Evolutionary conservation across 1,140 invertebrate species (phyloP).

Genomic region (Ganaspis sp.): DNA sequence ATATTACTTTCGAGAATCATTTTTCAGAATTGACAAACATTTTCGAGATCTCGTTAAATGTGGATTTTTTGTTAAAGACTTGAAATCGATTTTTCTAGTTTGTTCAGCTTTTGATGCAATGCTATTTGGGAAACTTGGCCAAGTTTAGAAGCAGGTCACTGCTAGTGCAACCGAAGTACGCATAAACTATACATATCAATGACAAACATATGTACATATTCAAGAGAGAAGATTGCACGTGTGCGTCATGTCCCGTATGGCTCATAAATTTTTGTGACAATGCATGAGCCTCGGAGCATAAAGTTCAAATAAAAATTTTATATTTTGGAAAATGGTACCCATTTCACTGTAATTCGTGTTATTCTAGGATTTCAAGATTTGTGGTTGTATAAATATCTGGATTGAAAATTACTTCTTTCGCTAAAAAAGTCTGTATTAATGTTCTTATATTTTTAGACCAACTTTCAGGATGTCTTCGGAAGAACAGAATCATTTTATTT

Average conservation of each 20-base stretch:
- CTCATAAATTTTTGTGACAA: constrained; percentile 19
- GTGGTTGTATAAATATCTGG: not conserved
- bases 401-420: not conserved
- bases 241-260: constrained; percentile 13
- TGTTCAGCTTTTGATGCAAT: not conserved
- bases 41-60: too few relatives aligned
- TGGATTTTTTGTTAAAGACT: too few relatives aligned
- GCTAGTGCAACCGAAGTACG: constrained; percentile 17
- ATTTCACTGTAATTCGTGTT: too few relatives aligned
- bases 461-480: too few relatives aligned
- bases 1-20: too few relatives aligned
- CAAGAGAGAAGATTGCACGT: not conserved
- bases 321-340: not conserved
- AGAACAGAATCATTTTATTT: too few relatives aligned
- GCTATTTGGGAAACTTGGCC: constrained; percentile 18
- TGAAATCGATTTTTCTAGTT: constrained; percentile 1
- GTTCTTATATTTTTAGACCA: too few relatives aligned
- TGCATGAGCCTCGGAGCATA: not conserved
- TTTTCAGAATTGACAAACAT: too few relatives aligned
- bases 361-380: not conserved
- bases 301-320: not conserved
- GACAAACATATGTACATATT: constrained; percentile 4
- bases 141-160: constrained; percentile 25
- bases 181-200: constrained; percentile 18
- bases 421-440: too few relatives aligned